Conservation (phyloP, 2,113 vertebrate genomes). For the Clarias macrocephalus region DNA sequence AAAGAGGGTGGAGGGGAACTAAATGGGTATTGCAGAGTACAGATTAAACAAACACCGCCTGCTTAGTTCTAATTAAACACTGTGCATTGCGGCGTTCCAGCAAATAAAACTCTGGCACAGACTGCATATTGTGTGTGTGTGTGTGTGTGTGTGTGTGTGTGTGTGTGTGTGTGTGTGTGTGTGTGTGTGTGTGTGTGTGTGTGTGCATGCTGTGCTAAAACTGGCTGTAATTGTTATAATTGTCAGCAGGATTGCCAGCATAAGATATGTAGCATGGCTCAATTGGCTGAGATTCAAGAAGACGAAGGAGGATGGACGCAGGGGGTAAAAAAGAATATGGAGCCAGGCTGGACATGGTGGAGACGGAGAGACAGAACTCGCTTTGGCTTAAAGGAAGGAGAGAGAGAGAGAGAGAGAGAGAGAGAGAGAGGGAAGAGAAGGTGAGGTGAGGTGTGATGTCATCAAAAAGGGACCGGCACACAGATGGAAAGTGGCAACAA, state of each 20-base stretch:
- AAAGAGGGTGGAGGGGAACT: constrained; percentile 4
- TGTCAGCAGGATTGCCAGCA: constrained; percentile 53
- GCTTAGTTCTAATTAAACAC: constrained; percentile 60
- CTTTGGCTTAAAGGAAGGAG: not conserved
- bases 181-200: not conserved
- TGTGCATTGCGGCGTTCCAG: constrained; percentile 55
- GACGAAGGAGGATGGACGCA: constrained; percentile 26
- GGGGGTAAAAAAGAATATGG: not conserved
- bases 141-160: constrained; percentile 22
- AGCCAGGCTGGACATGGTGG: not conserved
- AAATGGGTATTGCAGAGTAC: constrained; percentile 35
- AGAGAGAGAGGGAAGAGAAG: not conserved
- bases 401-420: not conserved
- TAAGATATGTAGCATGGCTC: constrained; percentile 47
- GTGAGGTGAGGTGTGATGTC: not conserved
- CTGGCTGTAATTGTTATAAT: constrained; percentile 59
- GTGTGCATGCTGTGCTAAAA: constrained; percentile 48
- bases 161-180: constrained; percentile 7
- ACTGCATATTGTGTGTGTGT: constrained; percentile 29
- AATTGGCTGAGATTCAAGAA: constrained; percentile 36
- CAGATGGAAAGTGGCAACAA: not conserved
- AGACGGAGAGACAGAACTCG: not conserved
- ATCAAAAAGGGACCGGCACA: constrained; percentile 15
- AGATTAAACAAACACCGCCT: constrained; percentile 56
- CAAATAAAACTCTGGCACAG: constrained; percentile 53